Percentiles rank a stretch among this genome's conserved stretches.
Evolutionary conservation across 2,113 vertebrate species (phyloP).

Genomic region (Poeciliopsis occidentalis): DNA sequence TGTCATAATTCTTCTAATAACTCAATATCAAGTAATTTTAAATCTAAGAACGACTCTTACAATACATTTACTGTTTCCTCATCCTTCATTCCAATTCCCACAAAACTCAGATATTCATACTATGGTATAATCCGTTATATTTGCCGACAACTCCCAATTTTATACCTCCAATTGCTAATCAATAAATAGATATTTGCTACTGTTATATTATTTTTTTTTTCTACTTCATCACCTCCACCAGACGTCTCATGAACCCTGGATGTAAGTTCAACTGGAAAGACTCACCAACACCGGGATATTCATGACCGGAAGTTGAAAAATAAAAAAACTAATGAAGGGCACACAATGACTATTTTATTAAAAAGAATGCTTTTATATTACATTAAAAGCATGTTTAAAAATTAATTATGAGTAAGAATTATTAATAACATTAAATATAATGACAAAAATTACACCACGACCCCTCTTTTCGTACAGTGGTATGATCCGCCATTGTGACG

Average conservation of each 20-base stretch:
- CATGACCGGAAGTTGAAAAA: neutral
- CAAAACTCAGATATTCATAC: neutral
- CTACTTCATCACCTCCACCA: slow-evolving; percentile 39
- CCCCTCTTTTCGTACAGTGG: slow-evolving; percentile 53
- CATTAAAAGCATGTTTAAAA: rapidly evolving
- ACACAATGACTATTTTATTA: neutral
- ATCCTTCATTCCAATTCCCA: no score
- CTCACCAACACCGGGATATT: slow-evolving; percentile 35
- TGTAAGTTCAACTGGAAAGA: slow-evolving; percentile 65
- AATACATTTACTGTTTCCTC: neutral
- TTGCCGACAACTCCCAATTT: neutral
- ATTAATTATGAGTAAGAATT: rapidly evolving
- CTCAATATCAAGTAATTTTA: neutral
- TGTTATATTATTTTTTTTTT: neutral
- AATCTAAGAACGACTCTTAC: neutral
- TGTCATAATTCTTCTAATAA: neutral
- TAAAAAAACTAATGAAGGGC: rapidly evolving
- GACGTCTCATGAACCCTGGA: slow-evolving; percentile 69
- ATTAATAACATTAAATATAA: no score
- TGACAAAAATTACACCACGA: neutral
- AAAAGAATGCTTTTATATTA: rapidly evolving
- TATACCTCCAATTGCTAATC: no score
- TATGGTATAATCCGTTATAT: neutral
- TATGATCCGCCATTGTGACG: slow-evolving; percentile 74
- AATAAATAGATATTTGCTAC: neutral